Conservation (phyloP, 2,797 vertebrate genomes). For the Sphenodon punctatus region DNA sequence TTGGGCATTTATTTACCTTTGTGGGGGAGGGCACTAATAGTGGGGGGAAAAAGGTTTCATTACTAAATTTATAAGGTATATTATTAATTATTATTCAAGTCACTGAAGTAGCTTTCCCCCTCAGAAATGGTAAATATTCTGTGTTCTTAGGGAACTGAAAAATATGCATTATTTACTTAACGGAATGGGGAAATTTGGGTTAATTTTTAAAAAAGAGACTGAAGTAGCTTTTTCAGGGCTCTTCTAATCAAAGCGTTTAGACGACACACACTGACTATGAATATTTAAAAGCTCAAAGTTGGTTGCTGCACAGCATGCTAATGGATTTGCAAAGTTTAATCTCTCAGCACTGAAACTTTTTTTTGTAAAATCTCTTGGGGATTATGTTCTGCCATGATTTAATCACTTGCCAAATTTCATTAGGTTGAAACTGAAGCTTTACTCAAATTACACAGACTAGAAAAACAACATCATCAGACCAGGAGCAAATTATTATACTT, state of each 20-base stretch:
- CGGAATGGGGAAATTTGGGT: background rate
- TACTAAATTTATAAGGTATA: background rate
- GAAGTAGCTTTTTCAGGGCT: background rate
- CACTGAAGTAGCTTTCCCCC: background rate
- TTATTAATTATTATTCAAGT: background rate
- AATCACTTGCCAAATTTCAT: slow-evolving; percentile 65
- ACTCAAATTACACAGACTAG: slow-evolving; percentile 22
- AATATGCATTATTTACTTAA: background rate
- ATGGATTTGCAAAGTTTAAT: slow-evolving; percentile 58
- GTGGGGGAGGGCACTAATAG: too few species aligned
- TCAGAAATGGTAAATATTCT: background rate
- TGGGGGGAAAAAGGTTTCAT: too few species aligned
- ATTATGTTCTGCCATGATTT: slow-evolving; percentile 47
- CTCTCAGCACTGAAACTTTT: slow-evolving; percentile 55
- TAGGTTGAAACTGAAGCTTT: slow-evolving; percentile 52
- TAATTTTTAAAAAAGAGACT: slow-evolving; percentile 3
- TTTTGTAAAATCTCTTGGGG: slow-evolving; percentile 47
- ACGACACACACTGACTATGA: slow-evolving; percentile 23
- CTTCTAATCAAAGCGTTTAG: background rate
- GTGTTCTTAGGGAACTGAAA: background rate
- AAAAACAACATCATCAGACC: slow-evolving; percentile 8
- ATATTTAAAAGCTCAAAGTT: slow-evolving; percentile 34
- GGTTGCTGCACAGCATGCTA: slow-evolving; percentile 30
- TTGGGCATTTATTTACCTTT: background rate
- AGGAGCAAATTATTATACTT: background rate